Conservation (phyloP, 2,888 invertebrate genomes). For the Lepidonotus clava region DNA sequence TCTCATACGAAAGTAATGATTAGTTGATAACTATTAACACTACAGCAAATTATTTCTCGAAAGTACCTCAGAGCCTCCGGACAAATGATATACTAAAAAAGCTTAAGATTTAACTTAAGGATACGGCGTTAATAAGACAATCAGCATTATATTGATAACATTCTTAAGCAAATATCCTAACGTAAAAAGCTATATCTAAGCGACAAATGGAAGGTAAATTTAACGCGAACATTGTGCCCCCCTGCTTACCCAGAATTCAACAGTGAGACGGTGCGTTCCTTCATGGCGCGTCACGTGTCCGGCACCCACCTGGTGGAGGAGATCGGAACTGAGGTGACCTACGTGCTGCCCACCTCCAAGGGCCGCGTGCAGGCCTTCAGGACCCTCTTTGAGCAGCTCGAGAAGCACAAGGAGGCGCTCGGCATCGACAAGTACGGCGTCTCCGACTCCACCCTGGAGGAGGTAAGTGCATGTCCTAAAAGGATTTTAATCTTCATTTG, state of each 20-base stretch:
- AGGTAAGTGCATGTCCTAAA: conserved; percentile 80
- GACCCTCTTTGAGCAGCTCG: conserved; percentile 79
- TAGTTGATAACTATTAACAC: too few species aligned
- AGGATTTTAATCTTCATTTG: not conserved
- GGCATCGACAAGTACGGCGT: conserved; percentile 82
- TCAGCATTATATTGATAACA: too few species aligned
- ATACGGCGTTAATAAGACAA: too few species aligned
- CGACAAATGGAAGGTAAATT: too few species aligned
- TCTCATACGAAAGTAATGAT: too few species aligned
- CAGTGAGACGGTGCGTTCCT: conserved; percentile 59
- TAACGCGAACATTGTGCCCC: not conserved
- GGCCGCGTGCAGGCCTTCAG: conserved; percentile 66
- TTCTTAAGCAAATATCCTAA: too few species aligned
- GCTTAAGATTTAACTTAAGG: too few species aligned
- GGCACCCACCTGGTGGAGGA: conserved; percentile 80
- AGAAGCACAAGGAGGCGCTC: conserved; percentile 72
- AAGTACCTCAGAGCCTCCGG: too few species aligned
- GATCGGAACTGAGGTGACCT: conserved; percentile 81
- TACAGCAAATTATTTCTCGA: too few species aligned
- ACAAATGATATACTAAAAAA: too few species aligned
- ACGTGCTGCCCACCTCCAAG: conserved; percentile 71
- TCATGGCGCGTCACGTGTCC: conserved; percentile 79
- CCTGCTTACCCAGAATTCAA: not conserved
- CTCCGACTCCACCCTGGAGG: conserved; percentile 83
- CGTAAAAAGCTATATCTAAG: too few species aligned